Base-by-base conservation (phyloP, 2,797 vertebrate species). In the Scyliorhinus canicula region DNA sequence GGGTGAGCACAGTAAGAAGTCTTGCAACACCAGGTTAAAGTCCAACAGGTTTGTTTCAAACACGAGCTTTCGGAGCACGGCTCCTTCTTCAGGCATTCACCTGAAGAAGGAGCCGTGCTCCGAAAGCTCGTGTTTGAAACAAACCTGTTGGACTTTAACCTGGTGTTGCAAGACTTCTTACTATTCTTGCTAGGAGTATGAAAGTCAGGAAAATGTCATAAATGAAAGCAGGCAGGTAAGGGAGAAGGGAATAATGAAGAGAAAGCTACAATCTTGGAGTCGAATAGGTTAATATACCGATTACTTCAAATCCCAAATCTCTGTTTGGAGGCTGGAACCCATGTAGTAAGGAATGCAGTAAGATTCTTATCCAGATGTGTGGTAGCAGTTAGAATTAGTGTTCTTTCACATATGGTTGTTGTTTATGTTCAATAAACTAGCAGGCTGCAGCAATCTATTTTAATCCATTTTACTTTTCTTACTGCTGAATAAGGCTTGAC, bases 281-380 rank as follows among this genome's bases (percentile, higher is more conserved):
- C 44, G 88, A 91, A 91, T 91, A 40, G 60, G 88, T 91, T 91
- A 91, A 65, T 57, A 63, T 60, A 63, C 19, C n/a, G 57, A 91
- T 57, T 91, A 12, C 57, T 65, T 91, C 19, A 63, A 91, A 65
- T 91, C 88, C 57, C 65, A 63, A 63, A 65, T 44, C 88, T 91
- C n/a, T 44, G 57, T 91, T 91, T 91, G n/a, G 88, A 91, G n/a
- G 35, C 88, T 91, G 88, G 88, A 91, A 91, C 24, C 57, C 88
- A 91, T 40, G 88, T 60, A 91, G 88, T 63, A 40, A 91, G n/a
- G 88, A 65, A 91, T 91, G 88, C 60, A 91, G 57, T 91, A 44
- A 65, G 88, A 63, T 91, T 91, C 8, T 65, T 63, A 91, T 65
- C 88, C 88, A 91, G 60, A 91, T 65, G 88, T 91, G 57, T 65